Evolutionary conservation across 2,888 invertebrate genomes (phyloP).

Genomic region (Yponomeuta evonymella): DNA sequence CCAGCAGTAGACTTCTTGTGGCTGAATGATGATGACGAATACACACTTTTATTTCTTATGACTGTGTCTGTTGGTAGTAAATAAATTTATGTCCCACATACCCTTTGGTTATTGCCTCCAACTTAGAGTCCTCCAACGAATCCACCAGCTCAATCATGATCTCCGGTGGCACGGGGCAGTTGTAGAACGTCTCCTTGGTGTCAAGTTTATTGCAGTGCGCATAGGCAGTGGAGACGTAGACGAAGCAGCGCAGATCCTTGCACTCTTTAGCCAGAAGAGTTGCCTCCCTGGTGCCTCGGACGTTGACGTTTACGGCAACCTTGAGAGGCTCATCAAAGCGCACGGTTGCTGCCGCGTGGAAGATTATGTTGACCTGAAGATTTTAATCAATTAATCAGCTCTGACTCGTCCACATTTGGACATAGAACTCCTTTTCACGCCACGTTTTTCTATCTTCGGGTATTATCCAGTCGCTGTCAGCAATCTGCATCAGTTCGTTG

Average conservation of each 20-base stretch:
- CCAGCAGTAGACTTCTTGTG: too few species aligned
- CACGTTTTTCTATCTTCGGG: too few species aligned
- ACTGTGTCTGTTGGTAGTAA: not conserved
- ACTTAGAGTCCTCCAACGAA: slow-evolving; percentile 79
- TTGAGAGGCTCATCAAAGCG: slow-evolving; percentile 90
- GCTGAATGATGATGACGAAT: too few species aligned
- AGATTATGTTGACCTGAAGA: slow-evolving; percentile 21
- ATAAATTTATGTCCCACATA: slow-evolving; percentile 28
- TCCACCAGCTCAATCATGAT: slow-evolving; percentile 80
- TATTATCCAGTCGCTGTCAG: too few species aligned
- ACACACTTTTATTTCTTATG: too few species aligned
- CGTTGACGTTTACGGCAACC: slow-evolving; percentile 87
- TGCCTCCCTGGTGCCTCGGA: slow-evolving; percentile 71
- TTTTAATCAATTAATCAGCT: too few species aligned
- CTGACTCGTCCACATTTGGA: too few species aligned
- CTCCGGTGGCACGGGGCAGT: slow-evolving; percentile 80
- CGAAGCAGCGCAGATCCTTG: slow-evolving; percentile 35
- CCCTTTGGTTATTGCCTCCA: slow-evolving; percentile 79
- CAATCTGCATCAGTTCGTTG: too few species aligned
- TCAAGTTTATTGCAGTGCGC: slow-evolving; percentile 84
- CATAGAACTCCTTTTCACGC: too few species aligned
- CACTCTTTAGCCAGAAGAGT: not conserved
- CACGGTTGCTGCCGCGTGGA: slow-evolving; percentile 44
- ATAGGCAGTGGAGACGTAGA: slow-evolving; percentile 87
- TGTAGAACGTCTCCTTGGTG: slow-evolving; percentile 85